Percentiles rank a stretch among this genome's conserved stretches.
Evolutionary conservation across 2,888 invertebrate species (phyloP).

Genomic region (Pelosia muscerda): DNA sequence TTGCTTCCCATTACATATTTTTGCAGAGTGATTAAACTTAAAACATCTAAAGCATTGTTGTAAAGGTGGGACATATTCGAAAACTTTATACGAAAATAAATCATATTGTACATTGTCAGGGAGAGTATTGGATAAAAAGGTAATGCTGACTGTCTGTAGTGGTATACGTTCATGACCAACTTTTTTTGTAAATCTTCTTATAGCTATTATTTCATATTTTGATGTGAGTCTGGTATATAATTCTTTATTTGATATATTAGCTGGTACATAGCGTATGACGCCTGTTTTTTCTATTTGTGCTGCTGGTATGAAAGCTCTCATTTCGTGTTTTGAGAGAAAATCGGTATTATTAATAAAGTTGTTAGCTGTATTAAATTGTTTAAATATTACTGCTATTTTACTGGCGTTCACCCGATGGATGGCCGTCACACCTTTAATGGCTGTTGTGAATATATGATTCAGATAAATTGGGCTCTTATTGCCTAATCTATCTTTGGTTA

Average conservation of each 20-base stretch:
- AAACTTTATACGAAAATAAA: constrained; percentile 24
- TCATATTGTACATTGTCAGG: constrained; percentile 12
- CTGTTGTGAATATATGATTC: constrained; percentile 24
- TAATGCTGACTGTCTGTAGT: constrained; percentile 15
- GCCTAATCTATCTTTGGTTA: constrained; percentile 1
- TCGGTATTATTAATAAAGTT: no score
- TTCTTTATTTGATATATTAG: no score
- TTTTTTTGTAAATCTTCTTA: constrained; percentile 8
- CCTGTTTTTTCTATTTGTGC: no score
- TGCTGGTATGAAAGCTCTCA: no score
- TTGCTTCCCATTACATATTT: no score
- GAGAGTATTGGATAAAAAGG: constrained; percentile 10
- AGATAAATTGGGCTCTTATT: constrained; percentile 23
- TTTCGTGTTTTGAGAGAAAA: no score
- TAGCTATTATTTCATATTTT: constrained; percentile 12
- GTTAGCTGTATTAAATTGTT: no score
- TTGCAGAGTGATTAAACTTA: constrained; percentile 12
- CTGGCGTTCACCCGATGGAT: no score
- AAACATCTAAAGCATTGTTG: constrained; percentile 16
- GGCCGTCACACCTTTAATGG: constrained; percentile 26
- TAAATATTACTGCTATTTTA: no score
- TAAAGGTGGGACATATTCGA: constrained; percentile 25
- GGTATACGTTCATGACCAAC: background rate
- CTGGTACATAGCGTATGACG: no score
- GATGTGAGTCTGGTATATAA: background rate